phyloP scores from a whole-genome alignment of 2,797 vertebrate genomes.

The Gymnopithys bicolor region DNA sequence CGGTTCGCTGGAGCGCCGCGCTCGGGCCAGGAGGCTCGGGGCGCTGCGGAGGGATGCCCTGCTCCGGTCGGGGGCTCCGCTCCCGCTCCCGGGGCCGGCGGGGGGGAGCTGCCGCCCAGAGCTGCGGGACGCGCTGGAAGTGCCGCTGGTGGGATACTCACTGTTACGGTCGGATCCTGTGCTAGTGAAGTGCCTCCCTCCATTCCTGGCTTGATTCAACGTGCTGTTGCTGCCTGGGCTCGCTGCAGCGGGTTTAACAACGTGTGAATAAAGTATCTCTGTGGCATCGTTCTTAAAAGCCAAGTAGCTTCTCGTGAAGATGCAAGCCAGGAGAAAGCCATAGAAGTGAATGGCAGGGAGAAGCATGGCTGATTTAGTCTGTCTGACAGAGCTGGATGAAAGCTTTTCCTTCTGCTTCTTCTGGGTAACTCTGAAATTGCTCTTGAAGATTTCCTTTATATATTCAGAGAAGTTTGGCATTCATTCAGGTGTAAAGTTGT shows the following conservation, averaged over 20 bases:
- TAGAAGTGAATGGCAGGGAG: slow-evolving; percentile 81
- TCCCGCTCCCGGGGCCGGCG: background rate
- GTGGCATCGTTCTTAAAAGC: slow-evolving; percentile 94
- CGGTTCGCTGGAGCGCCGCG: background rate
- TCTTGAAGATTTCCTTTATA: slow-evolving; percentile 79
- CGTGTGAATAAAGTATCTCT: slow-evolving; percentile 88
- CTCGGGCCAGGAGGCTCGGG: background rate
- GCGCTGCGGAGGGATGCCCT: background rate
- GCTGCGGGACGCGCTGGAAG: background rate
- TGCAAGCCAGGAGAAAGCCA: slow-evolving; percentile 82
- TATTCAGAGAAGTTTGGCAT: slow-evolving; percentile 82
- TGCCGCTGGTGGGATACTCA: slow-evolving; percentile 78
- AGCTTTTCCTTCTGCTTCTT: slow-evolving; percentile 62
- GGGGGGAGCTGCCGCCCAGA: background rate
- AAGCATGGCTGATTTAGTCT: slow-evolving; percentile 79
- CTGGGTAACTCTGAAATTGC: slow-evolving; percentile 73
- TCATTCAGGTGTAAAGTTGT: slow-evolving; percentile 87
- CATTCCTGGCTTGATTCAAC: slow-evolving; percentile 90
- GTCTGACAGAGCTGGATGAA: slow-evolving; percentile 48
- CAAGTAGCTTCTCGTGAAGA: slow-evolving; percentile 85
- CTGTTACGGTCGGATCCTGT: slow-evolving; percentile 82
- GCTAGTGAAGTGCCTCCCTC: slow-evolving; percentile 83
- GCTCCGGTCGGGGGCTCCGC: background rate
- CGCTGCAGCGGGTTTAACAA: slow-evolving; percentile 78
- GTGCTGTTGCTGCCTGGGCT: slow-evolving; percentile 86